Evolutionary conservation across 2,113 vertebrate species (phyloP).

Genomic region (Mus spicilegus): DNA sequence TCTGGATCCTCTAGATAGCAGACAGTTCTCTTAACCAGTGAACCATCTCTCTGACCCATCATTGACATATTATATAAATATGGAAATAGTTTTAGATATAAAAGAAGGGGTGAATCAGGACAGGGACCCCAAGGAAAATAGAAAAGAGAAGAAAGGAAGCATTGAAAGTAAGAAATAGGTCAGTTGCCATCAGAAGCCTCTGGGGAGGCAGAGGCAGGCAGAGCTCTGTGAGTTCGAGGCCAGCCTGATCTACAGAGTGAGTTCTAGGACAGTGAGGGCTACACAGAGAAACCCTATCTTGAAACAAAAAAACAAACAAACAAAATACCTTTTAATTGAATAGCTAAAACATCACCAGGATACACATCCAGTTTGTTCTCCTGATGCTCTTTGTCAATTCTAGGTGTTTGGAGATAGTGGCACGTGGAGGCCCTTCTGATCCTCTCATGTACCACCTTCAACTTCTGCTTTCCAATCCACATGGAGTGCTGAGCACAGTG

Average conservation of each 20-base stretch:
- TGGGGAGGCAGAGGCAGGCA: too few species aligned
- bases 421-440: not conserved
- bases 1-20: not conserved
- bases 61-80: not conserved
- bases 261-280: too few species aligned
- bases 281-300: too few species aligned
- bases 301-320: too few species aligned
- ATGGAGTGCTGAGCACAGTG: not conserved
- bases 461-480: not conserved
- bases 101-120: not conserved
- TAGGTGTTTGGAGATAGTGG: not conserved
- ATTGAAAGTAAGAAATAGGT: not conserved
- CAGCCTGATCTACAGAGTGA: too few species aligned
- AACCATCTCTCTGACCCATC: not conserved
- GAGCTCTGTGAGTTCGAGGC: too few species aligned
- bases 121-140: not conserved
- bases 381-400: not conserved
- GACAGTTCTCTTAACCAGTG: accelerated
- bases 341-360: not conserved
- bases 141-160: not conserved
- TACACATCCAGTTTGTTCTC: not conserved
- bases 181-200: not conserved
- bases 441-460: not conserved
- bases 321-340: too few species aligned
- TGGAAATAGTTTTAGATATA: not conserved